Evolutionary conservation across 2,113 vertebrate species (phyloP), one percentile per base, ranked within the genome.

Genomic region (Apus apus): DNA sequence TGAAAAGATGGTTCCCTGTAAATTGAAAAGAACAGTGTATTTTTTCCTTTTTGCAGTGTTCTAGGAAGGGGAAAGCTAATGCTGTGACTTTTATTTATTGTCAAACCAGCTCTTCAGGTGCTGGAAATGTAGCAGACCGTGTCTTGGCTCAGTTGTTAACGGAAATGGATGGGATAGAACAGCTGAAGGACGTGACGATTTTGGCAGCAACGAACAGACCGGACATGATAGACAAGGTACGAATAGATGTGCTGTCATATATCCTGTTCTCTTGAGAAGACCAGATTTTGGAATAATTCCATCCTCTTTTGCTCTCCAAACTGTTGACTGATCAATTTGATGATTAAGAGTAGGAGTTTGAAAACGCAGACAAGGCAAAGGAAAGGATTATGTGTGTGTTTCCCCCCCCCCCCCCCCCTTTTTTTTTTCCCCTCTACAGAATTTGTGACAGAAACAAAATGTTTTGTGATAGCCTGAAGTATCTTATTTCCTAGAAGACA

Each of bases 141-240:
- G 99, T 99, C 74, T 97, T 99, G 97, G 99, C 99, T 87, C 99
- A 99, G 96, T 95, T 99, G 90, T 98, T 99, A 90, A 99, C 99
- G 1, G 99, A 99, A 98, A 99, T 99, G 99, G 99, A 99, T 94
- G 99, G 99, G 77, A 98, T 99, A 40, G 99, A 99, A 77, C 99
- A 99, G 94, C 98, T 99, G 83, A 98, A 98, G 86, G 98, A 99
- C 8, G 99, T 99, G 98, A 99, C 99, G 2, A 96, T 99, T 93
- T 96, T 99, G 97, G 99, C 99, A 70, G 99, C 99, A 94, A 99
- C 99, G 13, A 99, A 99, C 98, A 98, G 99, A 48, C 99, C 99
- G 4, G 99, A 99, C 97, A 98, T 99, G 98, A 99, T 99, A 93
- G 99, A 99, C 97, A 99, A 99, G 99, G 99, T 99, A 98, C 93